Evolutionary conservation across 2,113 vertebrate species (phyloP), one percentile per base, ranked within the genome.

Genomic region (Microcebus lehilahytsara): DNA sequence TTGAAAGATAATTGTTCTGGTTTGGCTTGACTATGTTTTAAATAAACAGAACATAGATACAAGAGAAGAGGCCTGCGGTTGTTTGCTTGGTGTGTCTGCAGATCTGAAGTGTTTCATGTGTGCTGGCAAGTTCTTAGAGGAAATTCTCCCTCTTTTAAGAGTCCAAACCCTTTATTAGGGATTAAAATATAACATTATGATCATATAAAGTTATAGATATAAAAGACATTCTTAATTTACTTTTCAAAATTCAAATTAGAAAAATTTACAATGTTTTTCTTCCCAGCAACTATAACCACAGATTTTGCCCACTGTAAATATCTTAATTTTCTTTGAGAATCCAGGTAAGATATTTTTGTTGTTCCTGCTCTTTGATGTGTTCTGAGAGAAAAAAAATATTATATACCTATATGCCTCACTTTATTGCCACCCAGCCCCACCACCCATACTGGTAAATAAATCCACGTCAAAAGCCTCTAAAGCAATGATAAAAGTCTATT

Each of bases 241-340:
- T 93, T 91, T 93, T 91, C 42, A 95, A 84, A 84, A 77, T 84
- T 87, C n/a, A 86, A 46, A 37, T 87, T 83, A 93, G 60, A 93
- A 95, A 86, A 91, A 91, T 78, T 74, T 78, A 27, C 37, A 62
- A 20, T 81, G 23, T 62, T 88, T 12, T 91, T 92, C 91, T 37
- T 16, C 25, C 77, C 37, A 71, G 60, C 25, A 40, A 60, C 27
- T 58, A 6, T 90, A 86, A 69, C 34, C 58, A 58, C 37, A 92
- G 64, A 74, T 81, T 72, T 64, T 74, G 66, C 51, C 79, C 58
- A 93, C 46, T 85, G 17, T 60, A 86, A 62, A 93, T 81, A 62
- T 81, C 23, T 69, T 93, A 66, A 79, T 89, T 89, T 81, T 67
- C 30, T 30, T 88, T 62, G 40, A 94, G 81, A 83, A 87, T 94